Percentiles rank a stretch among this genome's conserved stretches.
These are phyloP conservation scores for Poeciliopsis prolifica DNA, from an alignment of 2,113 vertebrate genomes.

Conservation along the genomic window DNA sequence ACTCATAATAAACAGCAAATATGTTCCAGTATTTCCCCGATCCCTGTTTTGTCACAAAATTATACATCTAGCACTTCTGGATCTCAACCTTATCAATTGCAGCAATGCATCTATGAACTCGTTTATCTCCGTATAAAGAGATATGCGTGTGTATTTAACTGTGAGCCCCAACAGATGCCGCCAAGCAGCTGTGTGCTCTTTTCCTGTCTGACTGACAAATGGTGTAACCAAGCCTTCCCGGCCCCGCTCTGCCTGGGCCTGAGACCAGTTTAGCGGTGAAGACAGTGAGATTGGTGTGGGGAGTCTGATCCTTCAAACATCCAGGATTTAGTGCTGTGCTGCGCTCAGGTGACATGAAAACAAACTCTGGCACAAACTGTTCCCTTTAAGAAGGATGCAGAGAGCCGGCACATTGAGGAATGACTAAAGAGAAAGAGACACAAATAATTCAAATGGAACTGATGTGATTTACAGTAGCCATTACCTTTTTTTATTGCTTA, in stretches of 20 bases:
- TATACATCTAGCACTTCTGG: constrained; percentile 27
- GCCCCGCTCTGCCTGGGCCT: constrained; percentile 36
- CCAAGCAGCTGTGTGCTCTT: constrained; percentile 76
- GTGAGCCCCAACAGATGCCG: constrained; percentile 64
- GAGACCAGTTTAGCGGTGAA: constrained; percentile 14
- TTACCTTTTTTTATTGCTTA: background rate
- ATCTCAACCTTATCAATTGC: constrained; percentile 10
- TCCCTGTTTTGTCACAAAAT: background rate
- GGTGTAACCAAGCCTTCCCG: constrained; percentile 35
- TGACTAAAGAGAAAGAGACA: background rate
- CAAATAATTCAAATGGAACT: background rate
- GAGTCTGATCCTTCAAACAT: background rate
- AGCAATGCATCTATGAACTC: constrained; percentile 33
- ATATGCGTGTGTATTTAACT: constrained; percentile 16
- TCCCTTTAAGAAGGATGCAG: constrained; percentile 19
- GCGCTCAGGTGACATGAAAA: constrained; percentile 26
- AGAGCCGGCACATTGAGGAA: background rate
- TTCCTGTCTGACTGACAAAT: constrained; percentile 69
- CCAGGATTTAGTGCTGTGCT: background rate
- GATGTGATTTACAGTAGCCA: background rate
- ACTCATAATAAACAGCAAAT: constrained; percentile 36
- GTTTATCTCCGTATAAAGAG: constrained; percentile 57
- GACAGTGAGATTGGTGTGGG: background rate
- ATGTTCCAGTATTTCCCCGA: background rate
- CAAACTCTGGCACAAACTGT: constrained; percentile 29